Conservation (phyloP, 2,888 invertebrate species). For the Cephus pulcher region DNA sequence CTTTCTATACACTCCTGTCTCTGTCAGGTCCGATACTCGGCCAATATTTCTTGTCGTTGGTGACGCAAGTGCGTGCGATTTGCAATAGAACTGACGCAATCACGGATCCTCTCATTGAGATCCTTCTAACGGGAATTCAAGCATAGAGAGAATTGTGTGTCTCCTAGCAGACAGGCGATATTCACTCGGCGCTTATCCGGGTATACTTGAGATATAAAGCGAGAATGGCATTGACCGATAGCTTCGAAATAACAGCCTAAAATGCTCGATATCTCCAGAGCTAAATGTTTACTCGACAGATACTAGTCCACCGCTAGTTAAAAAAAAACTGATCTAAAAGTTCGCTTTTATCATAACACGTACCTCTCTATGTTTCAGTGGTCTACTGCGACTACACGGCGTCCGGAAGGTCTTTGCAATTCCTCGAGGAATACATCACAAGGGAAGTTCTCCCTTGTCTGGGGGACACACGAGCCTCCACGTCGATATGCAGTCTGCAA, state of each 20-base stretch:
- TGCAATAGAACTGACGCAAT: not conserved
- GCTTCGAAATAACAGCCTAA: not conserved
- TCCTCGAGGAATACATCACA: slow-evolving; percentile 86
- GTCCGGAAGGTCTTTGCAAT: slow-evolving; percentile 84
- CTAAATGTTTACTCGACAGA: not conserved
- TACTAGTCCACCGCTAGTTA: not conserved
- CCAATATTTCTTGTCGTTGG: not conserved
- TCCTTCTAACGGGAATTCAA: not conserved
- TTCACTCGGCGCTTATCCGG: not conserved
- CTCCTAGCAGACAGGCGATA: not conserved
- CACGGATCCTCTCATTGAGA: not conserved
- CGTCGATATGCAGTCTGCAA: slow-evolving; percentile 87
- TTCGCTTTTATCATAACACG: not conserved
- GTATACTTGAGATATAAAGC: not conserved
- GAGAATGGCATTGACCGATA: not conserved
- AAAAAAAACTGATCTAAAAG: not conserved
- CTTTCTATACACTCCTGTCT: not conserved
- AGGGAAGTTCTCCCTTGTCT: slow-evolving; percentile 85
- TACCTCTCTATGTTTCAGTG: slow-evolving; percentile 70
- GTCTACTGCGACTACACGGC: slow-evolving; percentile 91
- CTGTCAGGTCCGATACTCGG: not conserved
- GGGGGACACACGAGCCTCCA: slow-evolving; percentile 86
- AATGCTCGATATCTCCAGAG: not conserved
- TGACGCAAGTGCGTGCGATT: not conserved
- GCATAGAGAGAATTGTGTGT: not conserved